Base-by-base conservation (phyloP, 2,888 invertebrate species). In the Terebella lapidaria region DNA sequence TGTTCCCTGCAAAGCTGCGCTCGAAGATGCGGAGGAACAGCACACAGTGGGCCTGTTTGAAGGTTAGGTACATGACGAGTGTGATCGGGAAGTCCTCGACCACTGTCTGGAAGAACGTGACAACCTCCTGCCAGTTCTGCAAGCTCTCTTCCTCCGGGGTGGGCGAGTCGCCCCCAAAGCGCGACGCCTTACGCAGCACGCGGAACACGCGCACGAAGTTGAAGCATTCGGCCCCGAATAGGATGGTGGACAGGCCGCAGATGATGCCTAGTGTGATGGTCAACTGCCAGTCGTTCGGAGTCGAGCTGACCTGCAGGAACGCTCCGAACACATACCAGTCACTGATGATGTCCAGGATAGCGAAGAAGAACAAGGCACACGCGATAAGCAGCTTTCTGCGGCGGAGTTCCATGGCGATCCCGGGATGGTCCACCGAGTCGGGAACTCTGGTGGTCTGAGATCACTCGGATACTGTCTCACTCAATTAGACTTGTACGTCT, bases 1-100 rank as follows among this genome's bases (percentile, higher is more conserved):
- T 10, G 24, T 22, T 5, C 5, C 49, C 49, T 10, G 49, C 24
- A 24, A 49, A 49, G 24, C 15, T 18, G 10, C 24, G 5, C 22
- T 49, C 49, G 24, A 49, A 49, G 49, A 49, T 49, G 15, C 49
- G 15, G 49, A 49, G n/a, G 24, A 49, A 49, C 15, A 49, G 49
- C n/a, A 5, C 5, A 24, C 49, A 49, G 49, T 5, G 5, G 49
- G n/a, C 49, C 24, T 49, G 5, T 10, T 24, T 10, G 22, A 49
- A 49, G 15, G 49, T 49, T 5, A 49, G 5, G 24, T 49, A 49
- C 49, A 49, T 10, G 5, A 49, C 22, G 24, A 49, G 5, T 10
- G 10, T 49, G 49, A 49, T 22, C 18, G 49, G 49, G 22, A 49
- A 22, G 49, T 49, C 49, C 22, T 49, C 49, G n/a, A 49, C 5